These are phyloP conservation scores for Pipra filicauda DNA, from an alignment of 2,113 vertebrate genomes.

Conservation along the genomic window DNA sequence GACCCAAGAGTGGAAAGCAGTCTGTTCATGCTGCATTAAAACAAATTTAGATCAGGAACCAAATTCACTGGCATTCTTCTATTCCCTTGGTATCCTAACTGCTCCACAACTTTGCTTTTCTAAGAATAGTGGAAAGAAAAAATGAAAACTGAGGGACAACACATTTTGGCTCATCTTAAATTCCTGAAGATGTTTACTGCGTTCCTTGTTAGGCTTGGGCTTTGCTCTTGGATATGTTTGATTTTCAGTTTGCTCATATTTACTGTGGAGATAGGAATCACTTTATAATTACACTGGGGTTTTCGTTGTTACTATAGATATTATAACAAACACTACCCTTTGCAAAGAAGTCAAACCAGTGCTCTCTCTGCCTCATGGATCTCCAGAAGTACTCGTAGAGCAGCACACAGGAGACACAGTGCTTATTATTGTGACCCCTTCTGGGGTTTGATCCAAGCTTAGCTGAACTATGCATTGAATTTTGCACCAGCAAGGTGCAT, in stretches of 20 bases:
- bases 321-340: neutral
- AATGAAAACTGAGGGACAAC: constrained; percentile 46
- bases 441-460: neutral
- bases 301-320: neutral
- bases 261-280: neutral
- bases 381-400: neutral
- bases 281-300: neutral
- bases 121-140: constrained; percentile 69
- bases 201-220: neutral
- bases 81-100: constrained; percentile 72
- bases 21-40: constrained; percentile 70
- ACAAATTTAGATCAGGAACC: constrained; percentile 71
- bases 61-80: constrained; percentile 74
- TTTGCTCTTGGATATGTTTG: neutral
- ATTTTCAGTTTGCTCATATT: neutral
- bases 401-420: fast-evolving
- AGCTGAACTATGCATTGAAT: fast-evolving
- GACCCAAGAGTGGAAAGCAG: constrained; percentile 69
- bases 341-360: neutral
- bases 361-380: neutral
- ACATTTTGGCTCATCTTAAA: constrained; percentile 45
- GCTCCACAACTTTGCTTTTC: constrained; percentile 72
- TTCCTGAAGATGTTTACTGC: constrained; percentile 54
- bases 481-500: neutral
- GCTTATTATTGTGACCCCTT: neutral